Evolutionary conservation across 2,888 invertebrate species (phyloP).

Genomic region (Chorisops tibialis): DNA sequence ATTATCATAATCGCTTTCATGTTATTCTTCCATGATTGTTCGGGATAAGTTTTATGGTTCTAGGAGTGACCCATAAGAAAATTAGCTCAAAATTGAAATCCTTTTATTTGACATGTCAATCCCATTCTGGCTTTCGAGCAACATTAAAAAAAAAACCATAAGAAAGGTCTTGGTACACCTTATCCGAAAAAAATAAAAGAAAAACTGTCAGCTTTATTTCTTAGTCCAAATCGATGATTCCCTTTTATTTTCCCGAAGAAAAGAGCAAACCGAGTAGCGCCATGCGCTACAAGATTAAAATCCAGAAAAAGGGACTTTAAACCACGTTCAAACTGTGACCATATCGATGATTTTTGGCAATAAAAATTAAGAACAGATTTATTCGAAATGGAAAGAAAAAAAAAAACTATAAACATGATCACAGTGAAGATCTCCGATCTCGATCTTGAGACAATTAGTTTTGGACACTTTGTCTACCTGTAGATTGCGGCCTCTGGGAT

Average conservation of each 20-base stretch:
- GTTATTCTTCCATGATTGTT: too few relatives aligned
- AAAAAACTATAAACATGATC: slow-evolving; percentile 10
- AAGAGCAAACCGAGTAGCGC: slow-evolving; percentile 26
- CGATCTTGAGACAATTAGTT: neutral
- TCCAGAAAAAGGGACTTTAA: slow-evolving; percentile 12
- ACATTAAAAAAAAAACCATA: too few relatives aligned
- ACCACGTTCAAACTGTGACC: neutral
- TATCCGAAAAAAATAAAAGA: slow-evolving; percentile 16
- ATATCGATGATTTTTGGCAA: slow-evolving; percentile 1
- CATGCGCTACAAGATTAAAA: slow-evolving; percentile 29
- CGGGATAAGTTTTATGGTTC: too few relatives aligned
- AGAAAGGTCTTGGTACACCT: too few relatives aligned
- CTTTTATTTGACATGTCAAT: slow-evolving; percentile 30
- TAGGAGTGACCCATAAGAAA: slow-evolving; percentile 10
- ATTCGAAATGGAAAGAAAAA: slow-evolving; percentile 1
- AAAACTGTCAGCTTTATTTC: slow-evolving; percentile 19
- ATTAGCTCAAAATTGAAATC: slow-evolving; percentile 32
- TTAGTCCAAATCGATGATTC: neutral
- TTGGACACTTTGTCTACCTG: neutral
- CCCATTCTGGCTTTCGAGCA: neutral
- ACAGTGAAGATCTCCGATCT: neutral
- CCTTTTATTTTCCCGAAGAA: slow-evolving; percentile 4
- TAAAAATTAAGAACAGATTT: slow-evolving; percentile 19
- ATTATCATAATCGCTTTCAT: too few relatives aligned
- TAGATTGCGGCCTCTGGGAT: neutral